Evolutionary conservation across 2,797 vertebrate genomes (phyloP).

Genomic region (Florisuga fusca): DNA sequence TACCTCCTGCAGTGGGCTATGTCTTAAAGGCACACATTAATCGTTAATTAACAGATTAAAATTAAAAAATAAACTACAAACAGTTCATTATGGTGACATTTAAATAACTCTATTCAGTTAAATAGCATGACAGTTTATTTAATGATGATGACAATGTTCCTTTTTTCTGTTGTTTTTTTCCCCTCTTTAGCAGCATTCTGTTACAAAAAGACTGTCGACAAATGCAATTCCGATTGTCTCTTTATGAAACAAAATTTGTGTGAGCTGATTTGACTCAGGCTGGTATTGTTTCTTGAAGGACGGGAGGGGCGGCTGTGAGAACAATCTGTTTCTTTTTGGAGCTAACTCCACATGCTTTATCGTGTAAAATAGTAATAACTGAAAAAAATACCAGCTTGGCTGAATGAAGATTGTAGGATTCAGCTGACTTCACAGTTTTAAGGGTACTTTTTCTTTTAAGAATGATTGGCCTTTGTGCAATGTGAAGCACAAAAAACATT

Average conservation of each 20-base stretch:
- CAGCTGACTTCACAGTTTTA: conserved; percentile 53
- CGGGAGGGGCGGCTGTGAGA: not conserved
- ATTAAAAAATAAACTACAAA: conserved; percentile 58
- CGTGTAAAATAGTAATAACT: conserved; percentile 20
- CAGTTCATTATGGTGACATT: conserved; percentile 48
- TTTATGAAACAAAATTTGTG: conserved; percentile 45
- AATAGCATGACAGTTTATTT: conserved; percentile 34
- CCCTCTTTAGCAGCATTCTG: not conserved
- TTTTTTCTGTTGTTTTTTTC: not conserved
- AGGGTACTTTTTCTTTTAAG: conserved; percentile 38
- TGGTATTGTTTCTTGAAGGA: conserved; percentile 63
- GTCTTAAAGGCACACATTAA: conserved; percentile 60
- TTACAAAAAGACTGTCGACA: not conserved
- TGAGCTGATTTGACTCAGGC: conserved; percentile 36
- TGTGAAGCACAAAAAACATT: conserved; percentile 56
- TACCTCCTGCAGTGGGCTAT: conserved; percentile 49
- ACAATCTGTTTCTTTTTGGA: conserved; percentile 51
- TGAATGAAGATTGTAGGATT: conserved; percentile 26
- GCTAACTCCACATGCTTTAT: not conserved
- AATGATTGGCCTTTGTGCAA: conserved; percentile 62
- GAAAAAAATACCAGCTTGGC: not conserved
- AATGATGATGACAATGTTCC: conserved; percentile 30
- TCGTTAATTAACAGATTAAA: conserved; percentile 64
- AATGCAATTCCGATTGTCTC: conserved; percentile 3
- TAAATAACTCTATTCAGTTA: conserved; percentile 40